phyloP scores from a whole-genome alignment of 1,140 invertebrate genomes.

The Cephus cinctus region DNA sequence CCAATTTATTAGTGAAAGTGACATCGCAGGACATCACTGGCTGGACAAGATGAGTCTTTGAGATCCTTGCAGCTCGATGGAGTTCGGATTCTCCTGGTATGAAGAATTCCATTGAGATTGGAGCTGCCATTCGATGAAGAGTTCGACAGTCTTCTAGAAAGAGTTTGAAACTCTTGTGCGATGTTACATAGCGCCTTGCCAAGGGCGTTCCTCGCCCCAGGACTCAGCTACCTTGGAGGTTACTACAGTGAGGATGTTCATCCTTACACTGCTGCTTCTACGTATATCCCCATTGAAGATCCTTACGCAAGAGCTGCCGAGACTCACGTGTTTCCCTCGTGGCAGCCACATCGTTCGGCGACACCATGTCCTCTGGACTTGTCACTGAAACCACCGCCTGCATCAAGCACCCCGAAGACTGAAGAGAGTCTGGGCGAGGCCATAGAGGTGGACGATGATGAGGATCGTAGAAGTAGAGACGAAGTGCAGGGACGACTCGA shows the following conservation, averaged over 20 bases:
- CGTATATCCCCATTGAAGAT: slow-evolving; percentile 14
- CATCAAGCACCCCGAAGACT: slow-evolving; percentile 20
- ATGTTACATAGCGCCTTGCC: slow-evolving; percentile 52
- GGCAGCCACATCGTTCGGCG: slow-evolving; percentile 13
- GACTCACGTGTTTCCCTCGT: slow-evolving; percentile 8
- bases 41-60: too few relatives aligned
- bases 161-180: too few relatives aligned
- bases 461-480: slow-evolving; percentile 33
- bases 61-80: too few relatives aligned
- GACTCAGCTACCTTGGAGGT: slow-evolving; percentile 40
- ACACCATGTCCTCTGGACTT: slow-evolving; percentile 52
- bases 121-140: too few relatives aligned
- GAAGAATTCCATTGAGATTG: too few relatives aligned
- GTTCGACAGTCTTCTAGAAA: too few relatives aligned
- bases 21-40: neutral
- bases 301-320: slow-evolving; percentile 20
- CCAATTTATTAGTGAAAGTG: too few relatives aligned
- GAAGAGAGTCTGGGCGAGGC: slow-evolving; percentile 35
- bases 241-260: slow-evolving; percentile 43
- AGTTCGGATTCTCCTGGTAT: too few relatives aligned
- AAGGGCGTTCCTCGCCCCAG: slow-evolving; percentile 43
- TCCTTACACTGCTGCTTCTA: slow-evolving; percentile 23
- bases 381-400: slow-evolving; percentile 46
- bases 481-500: slow-evolving; percentile 9
- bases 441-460: slow-evolving; percentile 45